A percentile compares a stretch with the other conserved stretches of the same genome.
Evolutionary conservation across 2,797 vertebrate genomes (phyloP).

Genomic region (Sebastes matsubarae): DNA sequence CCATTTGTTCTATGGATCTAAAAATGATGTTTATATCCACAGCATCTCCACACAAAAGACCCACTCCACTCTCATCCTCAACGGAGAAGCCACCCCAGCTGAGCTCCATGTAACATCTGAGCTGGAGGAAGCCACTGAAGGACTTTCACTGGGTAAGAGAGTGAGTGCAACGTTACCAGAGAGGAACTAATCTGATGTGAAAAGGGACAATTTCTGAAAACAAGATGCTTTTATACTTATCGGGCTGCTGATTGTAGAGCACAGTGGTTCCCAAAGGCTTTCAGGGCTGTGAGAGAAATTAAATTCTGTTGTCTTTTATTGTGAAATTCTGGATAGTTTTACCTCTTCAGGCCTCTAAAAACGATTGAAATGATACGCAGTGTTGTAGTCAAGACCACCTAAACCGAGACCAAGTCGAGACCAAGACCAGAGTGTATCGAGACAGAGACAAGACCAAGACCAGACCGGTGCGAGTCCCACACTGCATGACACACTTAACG

Average conservation of each 20-base stretch:
- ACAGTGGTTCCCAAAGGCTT: not conserved
- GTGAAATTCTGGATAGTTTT: not conserved
- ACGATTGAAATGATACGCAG: too few relatives aligned
- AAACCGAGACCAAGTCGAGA: too few relatives aligned
- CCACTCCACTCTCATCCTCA: constrained; percentile 11
- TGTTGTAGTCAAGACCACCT: too few relatives aligned
- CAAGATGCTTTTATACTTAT: not conserved
- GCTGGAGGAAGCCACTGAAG: not conserved
- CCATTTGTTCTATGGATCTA: not conserved
- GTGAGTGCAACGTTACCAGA: not conserved
- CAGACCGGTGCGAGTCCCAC: too few relatives aligned
- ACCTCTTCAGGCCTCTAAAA: too few relatives aligned
- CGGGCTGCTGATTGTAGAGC: not conserved
- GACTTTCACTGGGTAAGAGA: constrained; percentile 44
- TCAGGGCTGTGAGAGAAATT: not conserved
- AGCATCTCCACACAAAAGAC: constrained; percentile 30
- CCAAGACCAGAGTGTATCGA: too few relatives aligned
- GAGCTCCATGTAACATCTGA: not conserved
- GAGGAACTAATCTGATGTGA: not conserved
- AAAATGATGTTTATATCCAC: not conserved
- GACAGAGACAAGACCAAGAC: fast-evolving
- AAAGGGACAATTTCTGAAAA: not conserved
- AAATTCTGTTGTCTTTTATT: not conserved
- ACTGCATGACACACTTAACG: too few relatives aligned
- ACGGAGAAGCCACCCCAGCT: constrained; percentile 2